Evolutionary conservation across 2,797 vertebrate species (phyloP), one percentile per base, ranked within the genome.

Genomic region (Squalus acanthias): DNA sequence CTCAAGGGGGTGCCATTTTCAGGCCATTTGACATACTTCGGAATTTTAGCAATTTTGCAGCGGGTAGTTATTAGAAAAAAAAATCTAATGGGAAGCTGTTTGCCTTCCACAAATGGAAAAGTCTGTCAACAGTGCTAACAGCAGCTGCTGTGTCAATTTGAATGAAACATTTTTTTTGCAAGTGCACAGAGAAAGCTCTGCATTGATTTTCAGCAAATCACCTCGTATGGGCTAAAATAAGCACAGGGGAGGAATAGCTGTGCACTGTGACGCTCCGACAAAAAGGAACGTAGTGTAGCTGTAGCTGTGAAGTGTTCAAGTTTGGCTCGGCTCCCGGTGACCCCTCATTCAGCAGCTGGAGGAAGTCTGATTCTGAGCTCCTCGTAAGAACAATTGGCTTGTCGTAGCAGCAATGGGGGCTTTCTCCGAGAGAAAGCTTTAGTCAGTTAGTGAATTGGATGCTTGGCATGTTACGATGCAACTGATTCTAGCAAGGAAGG

Each of bases 261-360:
- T 92, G 89, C n/a, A n/a, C 57, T 63, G 60, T 92, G 89, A 92
- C 89, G 60, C 33, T 92, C 89, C 33, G 39, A 92, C 89, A 67
- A 67, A 92, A 67, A 65, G 60, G 89, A 65, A 92, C 89, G 60
- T 92, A 65, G 89, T 92, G 89, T 60, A 92, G 60, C 89, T 92
- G 89, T 92, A 65, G 67, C 88, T 91, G 60, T 67, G 89, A 92
- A 92, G 89, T 67, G 89, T 65, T 92, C 89, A 65, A 67, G 17
- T 92, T 92, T 92, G 89, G 89, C 89, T 67, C 89, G 5, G 89
- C 63, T 92, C 89, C 89, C 63, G 33, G 60, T 92, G 89, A 92
- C 89, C 89, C 20, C 89, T 92, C 89, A 92, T 92, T 92, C 89
- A 92, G 89, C 89, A 92, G 88, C 88, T 91, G 88, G 88, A 91